Evolutionary conservation across 2,113 vertebrate genomes (phyloP), one percentile per base, ranked within the genome.

Genomic region (Salvelinus fontinalis): DNA sequence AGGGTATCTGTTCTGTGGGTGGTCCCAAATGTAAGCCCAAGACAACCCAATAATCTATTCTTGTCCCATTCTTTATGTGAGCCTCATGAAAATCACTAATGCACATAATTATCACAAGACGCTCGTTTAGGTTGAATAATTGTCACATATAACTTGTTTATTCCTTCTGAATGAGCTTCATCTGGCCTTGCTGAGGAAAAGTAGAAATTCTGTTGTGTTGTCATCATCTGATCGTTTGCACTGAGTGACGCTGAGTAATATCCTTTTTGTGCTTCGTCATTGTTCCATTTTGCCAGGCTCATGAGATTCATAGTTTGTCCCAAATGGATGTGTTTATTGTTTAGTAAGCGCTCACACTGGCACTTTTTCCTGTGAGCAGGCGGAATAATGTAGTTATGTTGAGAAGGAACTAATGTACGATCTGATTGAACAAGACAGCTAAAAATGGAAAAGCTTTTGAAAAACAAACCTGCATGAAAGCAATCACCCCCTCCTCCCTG

Each of bases 371-470:
- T 6, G 3, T 5, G 4, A 20, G 14, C 44, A 18, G 44, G 18
- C 27, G 3, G 16, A 20, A 26, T 20, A 13, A 16, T 6, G 3
- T 27, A 59, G 51, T 4, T 27, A 12, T 22, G 57, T 3, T 27
- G 11, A 13, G 34, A 67, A 16, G 29, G 65, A 74, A 85, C 44
- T 54, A 14, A 57, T 79, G 71, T 60, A 69, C 34, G 34, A 48
- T 72, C 11, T 75, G 79, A 82, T 72, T 68, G 75, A 80, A 82
- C 24, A 31, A 26, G 59, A 73, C 65, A 67, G 76, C 29, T 69
- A 71, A 60, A 67, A 82, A 49, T 68, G 54, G 57, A 54, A 77
- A 39, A 48, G 29, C 48, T 67, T 67, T 54, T 31, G 22, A 70
- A 51, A 62, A 65, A 74, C 39, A 66, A 76, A 34, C 18, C 51